Percentiles rank a stretch among this genome's conserved stretches.
phyloP scores from a whole-genome alignment of 2,888 invertebrate genomes.

The Acanthosepion lycidas region DNA sequence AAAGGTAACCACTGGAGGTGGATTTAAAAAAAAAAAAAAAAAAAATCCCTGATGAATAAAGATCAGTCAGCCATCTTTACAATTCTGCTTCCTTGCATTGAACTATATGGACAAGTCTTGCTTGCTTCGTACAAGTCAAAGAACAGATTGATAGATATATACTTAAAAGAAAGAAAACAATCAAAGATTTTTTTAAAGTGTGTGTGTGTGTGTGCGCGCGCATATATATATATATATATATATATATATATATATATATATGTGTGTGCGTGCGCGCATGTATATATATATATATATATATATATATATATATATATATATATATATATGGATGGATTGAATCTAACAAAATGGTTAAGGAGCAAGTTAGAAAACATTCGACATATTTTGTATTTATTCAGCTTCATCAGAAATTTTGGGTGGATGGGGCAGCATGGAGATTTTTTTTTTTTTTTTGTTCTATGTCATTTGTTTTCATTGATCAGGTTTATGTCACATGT shows the following conservation, averaged over 20 bases:
- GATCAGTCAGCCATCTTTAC: background rate
- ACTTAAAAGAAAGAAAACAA: background rate
- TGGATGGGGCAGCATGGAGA: too few species aligned
- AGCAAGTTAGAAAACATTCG: too few species aligned
- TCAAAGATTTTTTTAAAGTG: background rate
- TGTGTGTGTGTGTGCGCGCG: background rate
- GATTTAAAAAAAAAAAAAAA: constrained; percentile 44
- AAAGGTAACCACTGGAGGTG: constrained; percentile 44
- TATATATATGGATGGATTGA: too few species aligned
- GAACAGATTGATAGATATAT: background rate
- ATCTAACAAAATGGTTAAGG: too few species aligned
- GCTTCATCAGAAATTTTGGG: too few species aligned
- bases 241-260: background rate
- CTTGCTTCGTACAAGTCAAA: background rate
- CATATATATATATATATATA: background rate
- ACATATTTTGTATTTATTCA: too few species aligned
- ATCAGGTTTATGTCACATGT: too few species aligned
- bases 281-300: background rate
- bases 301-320: too few species aligned
- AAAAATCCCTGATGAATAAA: background rate
- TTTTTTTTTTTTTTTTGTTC: too few species aligned
- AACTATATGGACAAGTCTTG: background rate
- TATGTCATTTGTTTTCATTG: too few species aligned
- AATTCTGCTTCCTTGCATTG: background rate
- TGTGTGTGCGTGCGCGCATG: too few species aligned